Conservation (phyloP, 2,113 vertebrate genomes). For the Lasiurus cinereus region DNA sequence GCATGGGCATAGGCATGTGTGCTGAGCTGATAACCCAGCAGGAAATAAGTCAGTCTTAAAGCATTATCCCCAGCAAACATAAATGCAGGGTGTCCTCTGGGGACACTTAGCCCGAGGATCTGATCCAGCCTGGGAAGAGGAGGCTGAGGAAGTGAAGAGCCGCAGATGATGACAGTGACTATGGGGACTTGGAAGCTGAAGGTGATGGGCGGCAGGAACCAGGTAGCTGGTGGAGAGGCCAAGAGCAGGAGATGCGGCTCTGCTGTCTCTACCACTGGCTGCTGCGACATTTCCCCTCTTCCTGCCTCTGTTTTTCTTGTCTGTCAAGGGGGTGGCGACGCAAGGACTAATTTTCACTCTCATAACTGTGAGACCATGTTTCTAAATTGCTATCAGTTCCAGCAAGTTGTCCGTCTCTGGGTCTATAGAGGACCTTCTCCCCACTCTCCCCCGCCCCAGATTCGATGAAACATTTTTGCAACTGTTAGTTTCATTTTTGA, state of each 20-base stretch:
- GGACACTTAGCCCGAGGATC: background rate
- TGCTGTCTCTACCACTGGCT: background rate
- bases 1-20: background rate
- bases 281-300: background rate
- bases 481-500: slow-evolving; percentile 47
- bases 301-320: background rate
- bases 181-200: background rate
- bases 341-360: background rate
- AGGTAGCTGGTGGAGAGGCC: background rate
- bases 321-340: background rate
- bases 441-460: too few relatives aligned
- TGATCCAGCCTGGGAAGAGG: background rate
- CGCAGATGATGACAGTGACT: background rate
- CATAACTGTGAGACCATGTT: background rate
- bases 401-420: background rate
- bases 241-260: background rate
- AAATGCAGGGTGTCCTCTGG: background rate
- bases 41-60: background rate
- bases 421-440: background rate
- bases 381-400: background rate
- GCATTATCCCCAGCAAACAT: background rate
- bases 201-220: fast-evolving
- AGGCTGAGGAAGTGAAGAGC: background rate
- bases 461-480: background rate
- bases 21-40: background rate